These are phyloP conservation scores for Drosophila ambigua DNA, from an alignment of 1,140 invertebrate species.

Conservation along the genomic window DNA sequence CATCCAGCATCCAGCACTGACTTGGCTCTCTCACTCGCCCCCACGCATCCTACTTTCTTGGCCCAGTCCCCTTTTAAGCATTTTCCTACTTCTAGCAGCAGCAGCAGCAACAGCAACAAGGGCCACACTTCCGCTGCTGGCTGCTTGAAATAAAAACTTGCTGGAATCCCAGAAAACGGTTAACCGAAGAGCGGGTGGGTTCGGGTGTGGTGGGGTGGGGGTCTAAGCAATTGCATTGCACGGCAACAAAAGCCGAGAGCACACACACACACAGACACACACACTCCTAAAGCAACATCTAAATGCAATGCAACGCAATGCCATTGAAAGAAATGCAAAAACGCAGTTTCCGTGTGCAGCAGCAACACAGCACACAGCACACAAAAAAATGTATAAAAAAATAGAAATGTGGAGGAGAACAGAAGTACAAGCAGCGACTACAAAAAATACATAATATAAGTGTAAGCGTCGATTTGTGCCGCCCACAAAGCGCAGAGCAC, in stretches of 20 bases:
- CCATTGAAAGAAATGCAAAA: constrained; percentile 61
- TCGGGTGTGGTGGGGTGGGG: neutral
- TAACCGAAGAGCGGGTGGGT: neutral
- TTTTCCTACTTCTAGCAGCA: constrained; percentile 20
- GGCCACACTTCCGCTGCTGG: constrained; percentile 66
- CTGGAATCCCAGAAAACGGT: constrained; percentile 48
- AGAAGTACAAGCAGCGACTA: constrained; percentile 4
- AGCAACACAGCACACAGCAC: constrained; percentile 1
- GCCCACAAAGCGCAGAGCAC: constrained; percentile 35
- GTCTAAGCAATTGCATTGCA: constrained; percentile 61
- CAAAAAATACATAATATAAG: constrained; percentile 45
- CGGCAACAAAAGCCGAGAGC: constrained; percentile 69
- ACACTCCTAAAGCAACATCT: constrained; percentile 50
- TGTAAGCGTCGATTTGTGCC: constrained; percentile 69
- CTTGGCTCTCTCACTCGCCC: neutral
- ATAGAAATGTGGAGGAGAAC: constrained; percentile 11
- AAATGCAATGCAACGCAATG: constrained; percentile 57
- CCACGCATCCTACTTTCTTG: neutral
- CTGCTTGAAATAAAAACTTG: constrained; percentile 79
- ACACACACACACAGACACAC: constrained; percentile 26
- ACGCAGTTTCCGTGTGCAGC: constrained; percentile 63
- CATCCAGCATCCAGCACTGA: constrained; percentile 38
- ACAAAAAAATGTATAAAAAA: constrained; percentile 48
- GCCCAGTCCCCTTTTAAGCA: neutral
- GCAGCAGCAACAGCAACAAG: constrained; percentile 32